Evolutionary conservation across 1,140 invertebrate species (phyloP).

Genomic region (Aethina tumida): DNA sequence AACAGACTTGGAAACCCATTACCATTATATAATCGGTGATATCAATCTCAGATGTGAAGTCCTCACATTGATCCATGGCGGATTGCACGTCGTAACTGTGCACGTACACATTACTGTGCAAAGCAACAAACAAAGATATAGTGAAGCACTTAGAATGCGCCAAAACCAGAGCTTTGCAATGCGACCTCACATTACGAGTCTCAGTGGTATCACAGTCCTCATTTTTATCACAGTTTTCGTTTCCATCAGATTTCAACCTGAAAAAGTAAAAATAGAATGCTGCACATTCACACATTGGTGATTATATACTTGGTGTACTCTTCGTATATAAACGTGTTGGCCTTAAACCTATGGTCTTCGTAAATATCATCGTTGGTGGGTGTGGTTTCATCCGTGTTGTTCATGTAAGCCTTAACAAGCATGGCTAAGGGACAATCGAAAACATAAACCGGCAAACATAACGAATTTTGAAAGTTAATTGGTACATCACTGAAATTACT

Average conservation of each 20-base stretch:
- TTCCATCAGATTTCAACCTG: conserved; percentile 37
- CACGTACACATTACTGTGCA: conserved; percentile 49
- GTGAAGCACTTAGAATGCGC: conserved; percentile 61
- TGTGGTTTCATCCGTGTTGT: conserved; percentile 26
- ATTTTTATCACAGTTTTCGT: conserved; percentile 38
- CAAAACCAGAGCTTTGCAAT: conserved; percentile 50
- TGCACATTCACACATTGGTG: not conserved
- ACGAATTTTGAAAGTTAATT: conserved; percentile 23
- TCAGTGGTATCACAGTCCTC: conserved; percentile 39
- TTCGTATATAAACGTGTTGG: conserved; percentile 30
- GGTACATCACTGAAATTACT: conserved; percentile 32
- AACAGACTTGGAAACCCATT: conserved; percentile 8
- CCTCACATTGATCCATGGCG: conserved; percentile 66
- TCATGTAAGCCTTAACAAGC: conserved; percentile 48
- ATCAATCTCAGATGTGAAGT: conserved; percentile 58
- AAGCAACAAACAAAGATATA: conserved; percentile 50
- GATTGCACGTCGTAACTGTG: conserved; percentile 56
- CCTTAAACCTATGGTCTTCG: conserved; percentile 42
- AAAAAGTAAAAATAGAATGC: conserved; percentile 12
- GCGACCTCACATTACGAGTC: conserved; percentile 46
- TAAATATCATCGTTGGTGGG: conserved; percentile 37
- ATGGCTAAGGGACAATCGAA: conserved; percentile 56
- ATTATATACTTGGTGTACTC: conserved; percentile 20
- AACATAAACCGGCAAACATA: conserved; percentile 54
- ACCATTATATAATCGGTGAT: conserved; percentile 58